Evolutionary conservation across 2,113 vertebrate genomes (phyloP), one percentile per base, ranked within the genome.

Genomic region (Dicerorhinus sumatrensis): DNA sequence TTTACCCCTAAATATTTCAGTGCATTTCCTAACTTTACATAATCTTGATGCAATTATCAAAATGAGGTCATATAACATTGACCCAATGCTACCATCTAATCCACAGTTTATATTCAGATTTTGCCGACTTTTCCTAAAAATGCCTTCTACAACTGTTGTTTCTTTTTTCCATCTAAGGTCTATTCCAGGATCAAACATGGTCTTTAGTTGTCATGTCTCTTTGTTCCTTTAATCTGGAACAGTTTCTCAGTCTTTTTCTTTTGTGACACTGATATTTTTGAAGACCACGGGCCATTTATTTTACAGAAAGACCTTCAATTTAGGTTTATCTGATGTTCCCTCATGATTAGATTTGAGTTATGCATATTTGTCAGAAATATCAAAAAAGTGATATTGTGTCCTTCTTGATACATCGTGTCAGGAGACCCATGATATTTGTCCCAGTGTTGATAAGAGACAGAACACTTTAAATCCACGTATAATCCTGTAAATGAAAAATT

Each of bases 351-450:
- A 77, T 69, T 76, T 31, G 25, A 29, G 25, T 46, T 51, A 7
- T 13, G 31, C 46, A 5, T 29, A 20, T 36, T 76, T 65, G 21
- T 18, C 31, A 62, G n/a, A 25, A 23, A 29, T 13, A 8, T n/a
- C 31, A 60, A 16, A 46, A 31, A 54, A 36, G 0, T 13, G 10
- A 12, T 39, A 20, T 0, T 13, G 14, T 20, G 69, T 86, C 23
- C 20, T 69, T 23, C 39, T 48, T 0, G 18, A 46, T 27, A 9
- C 4, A 7, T 63, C 1, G 0, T 33, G 46, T 81, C 31, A 5
- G 72, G 25, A 94, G 62, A 27, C 27, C 63, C 7, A 0, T 27
- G 81, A 39, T 9, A 2, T 46, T 56, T 67, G 42, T 42, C 83
- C 46, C 21, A 7, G 20, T 60, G 4, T 73, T 69, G 25, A 25